Evolutionary conservation across 2,113 vertebrate genomes (phyloP).

Genomic region (Polyodon spathula): DNA sequence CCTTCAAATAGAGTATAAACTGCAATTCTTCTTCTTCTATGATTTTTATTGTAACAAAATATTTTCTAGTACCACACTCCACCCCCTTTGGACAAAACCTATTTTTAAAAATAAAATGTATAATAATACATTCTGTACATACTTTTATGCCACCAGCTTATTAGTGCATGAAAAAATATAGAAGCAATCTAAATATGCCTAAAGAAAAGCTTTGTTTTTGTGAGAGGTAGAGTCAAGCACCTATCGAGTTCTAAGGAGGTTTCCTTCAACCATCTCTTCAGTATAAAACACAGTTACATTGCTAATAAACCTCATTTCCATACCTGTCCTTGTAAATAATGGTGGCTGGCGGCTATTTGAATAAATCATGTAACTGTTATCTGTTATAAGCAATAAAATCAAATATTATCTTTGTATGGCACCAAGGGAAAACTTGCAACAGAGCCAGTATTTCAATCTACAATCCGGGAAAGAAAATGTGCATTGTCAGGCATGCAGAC

Average conservation of each 20-base stretch:
- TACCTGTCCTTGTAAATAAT: slow-evolving; percentile 5
- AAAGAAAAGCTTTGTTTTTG: too few species aligned
- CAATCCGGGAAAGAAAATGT: background rate
- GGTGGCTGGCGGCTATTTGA: slow-evolving; percentile 6
- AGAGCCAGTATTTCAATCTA: slow-evolving; percentile 5
- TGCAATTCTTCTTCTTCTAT: too few species aligned
- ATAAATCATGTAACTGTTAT: slow-evolving; percentile 9
- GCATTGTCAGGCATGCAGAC: background rate
- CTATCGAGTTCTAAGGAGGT: background rate
- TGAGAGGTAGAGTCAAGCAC: background rate
- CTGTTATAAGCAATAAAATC: slow-evolving; percentile 11
- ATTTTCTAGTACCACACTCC: too few species aligned
- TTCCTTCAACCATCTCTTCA: background rate
- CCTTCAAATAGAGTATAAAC: too few species aligned
- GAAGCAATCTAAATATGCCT: too few species aligned
- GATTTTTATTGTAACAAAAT: too few species aligned
- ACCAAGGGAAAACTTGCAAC: slow-evolving; percentile 2
- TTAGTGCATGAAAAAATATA: too few species aligned
- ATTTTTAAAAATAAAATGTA: too few species aligned
- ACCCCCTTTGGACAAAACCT: too few species aligned
- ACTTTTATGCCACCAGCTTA: too few species aligned
- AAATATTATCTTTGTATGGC: slow-evolving; percentile 3
- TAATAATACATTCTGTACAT: too few species aligned
- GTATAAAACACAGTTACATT: slow-evolving; percentile 1
- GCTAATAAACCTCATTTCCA: slow-evolving; percentile 7